Evolutionary conservation across 2,113 vertebrate genomes (phyloP), one percentile per base, ranked within the genome.

Genomic region (Silurus glanis): DNA sequence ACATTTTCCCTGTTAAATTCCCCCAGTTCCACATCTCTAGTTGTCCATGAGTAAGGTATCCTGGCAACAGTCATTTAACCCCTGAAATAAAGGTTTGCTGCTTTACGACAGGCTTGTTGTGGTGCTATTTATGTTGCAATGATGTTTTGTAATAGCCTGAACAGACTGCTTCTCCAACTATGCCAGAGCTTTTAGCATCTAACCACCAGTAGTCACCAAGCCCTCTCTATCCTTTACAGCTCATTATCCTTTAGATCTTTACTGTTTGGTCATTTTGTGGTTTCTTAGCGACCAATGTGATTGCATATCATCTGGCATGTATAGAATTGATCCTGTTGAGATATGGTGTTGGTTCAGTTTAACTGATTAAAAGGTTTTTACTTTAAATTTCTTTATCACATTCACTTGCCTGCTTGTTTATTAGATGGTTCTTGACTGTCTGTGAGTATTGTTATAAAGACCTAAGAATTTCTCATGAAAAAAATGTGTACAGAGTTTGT

Each of bases 51-150:
- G 81, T 80, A 64, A 85, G 90, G 91, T 90, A 89, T 92, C 88
- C 86, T 75, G 87, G 84, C 85, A 84, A 90, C 87, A 89, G 81
- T 82, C 90, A 87, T 89, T 87, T 90, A 86, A 67, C 87, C 83
- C 79, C 88, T 82, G 17, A 23, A 53, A n/a, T 49, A 74, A 76
- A 74, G 88, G 85, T 89, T 86, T 90, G 84, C 89, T 90, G 61
- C 87, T 90, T 37, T 59, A 80, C 56, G 87, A 89, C 86, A 88
- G 79, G 89, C 45, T 19, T 86, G 85, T 89, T 88, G 69, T 86
- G 93, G 93, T 94, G 93, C 93, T 94, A 93, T 90, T 88, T 86
- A 85, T 92, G 79, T 90, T 66, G 88, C 80, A 85, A 90, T 92
- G 90, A 89, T 82, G 84, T 64, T 82, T 90, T 90, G 88, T 86